Percentiles rank a stretch among this genome's conserved stretches.
Conservation (phyloP, 2,113 vertebrate genomes). For the Notothenia rossii region DNA sequence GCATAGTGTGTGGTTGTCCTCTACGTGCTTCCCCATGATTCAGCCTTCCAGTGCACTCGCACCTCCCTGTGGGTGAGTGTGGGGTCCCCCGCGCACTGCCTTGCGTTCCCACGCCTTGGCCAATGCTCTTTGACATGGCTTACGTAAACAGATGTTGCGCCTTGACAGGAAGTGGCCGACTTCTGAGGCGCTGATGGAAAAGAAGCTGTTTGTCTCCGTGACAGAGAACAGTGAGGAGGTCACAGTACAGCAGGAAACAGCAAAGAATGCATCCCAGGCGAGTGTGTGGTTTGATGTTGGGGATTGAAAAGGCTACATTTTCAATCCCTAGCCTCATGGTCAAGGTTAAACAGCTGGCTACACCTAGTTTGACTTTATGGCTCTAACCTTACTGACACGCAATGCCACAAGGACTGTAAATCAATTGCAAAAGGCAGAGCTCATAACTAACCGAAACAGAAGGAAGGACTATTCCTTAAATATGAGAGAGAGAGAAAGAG, state of each 20-base stretch:
- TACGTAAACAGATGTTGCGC: constrained; percentile 76
- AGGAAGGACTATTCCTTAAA: neutral
- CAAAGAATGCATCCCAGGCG: constrained; percentile 15
- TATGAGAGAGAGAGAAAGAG: neutral
- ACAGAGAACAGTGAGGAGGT: constrained; percentile 53
- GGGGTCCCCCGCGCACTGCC: constrained; percentile 51
- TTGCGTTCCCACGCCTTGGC: constrained; percentile 79
- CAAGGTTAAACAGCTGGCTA: constrained; percentile 57
- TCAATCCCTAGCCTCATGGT: constrained; percentile 17
- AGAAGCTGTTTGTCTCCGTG: constrained; percentile 58
- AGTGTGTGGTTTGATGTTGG: constrained; percentile 6
- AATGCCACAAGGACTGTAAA: constrained; percentile 28
- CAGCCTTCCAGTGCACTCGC: constrained; percentile 41
- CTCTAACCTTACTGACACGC: constrained; percentile 27
- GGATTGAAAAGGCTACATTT: constrained; percentile 2
- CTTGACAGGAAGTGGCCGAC: constrained; percentile 75
- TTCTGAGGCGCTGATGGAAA: constrained; percentile 67
- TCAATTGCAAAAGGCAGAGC: constrained; percentile 7
- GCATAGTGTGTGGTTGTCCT: constrained; percentile 40
- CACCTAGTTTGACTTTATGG: constrained; percentile 37
- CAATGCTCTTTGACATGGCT: constrained; percentile 72
- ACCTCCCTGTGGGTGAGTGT: constrained; percentile 48
- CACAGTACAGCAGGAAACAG: constrained; percentile 54
- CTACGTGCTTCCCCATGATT: constrained; percentile 55
- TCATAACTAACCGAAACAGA: constrained; percentile 22